These are phyloP conservation scores for Helostoma temminkii DNA, from an alignment of 2,797 vertebrate species.

Conservation along the genomic window DNA sequence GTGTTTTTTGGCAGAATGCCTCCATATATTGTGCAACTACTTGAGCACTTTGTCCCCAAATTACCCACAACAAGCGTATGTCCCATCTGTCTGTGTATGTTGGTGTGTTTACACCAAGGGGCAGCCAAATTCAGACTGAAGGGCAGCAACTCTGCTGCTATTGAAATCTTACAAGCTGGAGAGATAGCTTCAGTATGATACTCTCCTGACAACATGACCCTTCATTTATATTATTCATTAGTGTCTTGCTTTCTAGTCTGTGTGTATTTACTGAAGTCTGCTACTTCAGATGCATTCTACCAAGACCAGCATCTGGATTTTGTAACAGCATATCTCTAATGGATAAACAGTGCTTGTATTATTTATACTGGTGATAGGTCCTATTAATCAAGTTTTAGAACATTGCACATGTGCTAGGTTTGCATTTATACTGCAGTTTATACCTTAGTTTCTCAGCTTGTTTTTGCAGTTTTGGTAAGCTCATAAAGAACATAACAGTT, in stretches of 20 bases:
- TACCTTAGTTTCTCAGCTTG: neutral
- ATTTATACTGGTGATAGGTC: conserved; percentile 9
- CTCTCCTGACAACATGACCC: neutral
- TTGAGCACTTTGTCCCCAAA: conserved; percentile 19
- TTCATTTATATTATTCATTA: neutral
- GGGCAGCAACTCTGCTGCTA: neutral
- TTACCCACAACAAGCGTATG: conserved; percentile 1
- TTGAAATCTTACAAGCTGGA: neutral
- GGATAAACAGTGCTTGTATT: conserved; percentile 24
- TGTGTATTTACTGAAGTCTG: no score
- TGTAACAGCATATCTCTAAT: conserved; percentile 15
- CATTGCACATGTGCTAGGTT: neutral
- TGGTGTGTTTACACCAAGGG: conserved; percentile 3
- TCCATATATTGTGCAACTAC: conserved; percentile 24
- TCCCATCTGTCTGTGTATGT: neutral
- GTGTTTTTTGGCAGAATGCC: conserved; percentile 11
- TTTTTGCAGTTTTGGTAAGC: conserved; percentile 6
- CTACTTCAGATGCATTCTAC: no score
- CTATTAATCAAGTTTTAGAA: neutral
- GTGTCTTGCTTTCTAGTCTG: neutral
- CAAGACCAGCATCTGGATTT: conserved; percentile 34
- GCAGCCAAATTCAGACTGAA: neutral
- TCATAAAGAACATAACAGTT: no score
- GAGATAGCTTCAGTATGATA: neutral
- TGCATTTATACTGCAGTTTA: neutral